Evolutionary conservation across 1,140 invertebrate genomes (phyloP).

Genomic region (Anastrepha ludens): DNA sequence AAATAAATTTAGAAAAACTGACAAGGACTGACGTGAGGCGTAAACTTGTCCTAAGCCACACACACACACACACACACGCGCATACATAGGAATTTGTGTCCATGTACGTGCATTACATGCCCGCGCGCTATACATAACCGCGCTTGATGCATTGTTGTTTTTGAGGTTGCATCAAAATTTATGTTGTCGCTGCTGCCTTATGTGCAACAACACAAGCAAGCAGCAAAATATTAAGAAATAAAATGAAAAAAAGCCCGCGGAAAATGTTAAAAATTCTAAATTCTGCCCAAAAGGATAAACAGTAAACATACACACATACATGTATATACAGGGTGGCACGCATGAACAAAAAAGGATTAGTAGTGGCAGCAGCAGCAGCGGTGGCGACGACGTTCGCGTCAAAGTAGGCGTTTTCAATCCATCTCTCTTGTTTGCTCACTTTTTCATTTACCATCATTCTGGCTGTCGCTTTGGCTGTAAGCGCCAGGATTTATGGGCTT

Average conservation of each 20-base stretch:
- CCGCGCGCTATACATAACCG: constrained; percentile 16
- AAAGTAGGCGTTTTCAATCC: constrained; percentile 39
- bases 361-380: not conserved
- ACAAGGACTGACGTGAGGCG: constrained; percentile 49
- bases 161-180: constrained; percentile 71
- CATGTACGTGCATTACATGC: constrained; percentile 9
- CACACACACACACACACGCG: not conserved
- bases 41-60: constrained; percentile 32
- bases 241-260: not conserved
- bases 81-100: not conserved
- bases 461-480: constrained; percentile 44
- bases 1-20: constrained; percentile 52
- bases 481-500: constrained; percentile 48
- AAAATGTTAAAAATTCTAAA: constrained; percentile 54
- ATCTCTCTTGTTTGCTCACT: not conserved
- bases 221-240: constrained; percentile 29
- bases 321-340: not conserved
- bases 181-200: constrained; percentile 65
- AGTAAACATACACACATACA: not conserved
- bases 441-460: constrained; percentile 15
- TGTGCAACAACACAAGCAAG: constrained; percentile 42
- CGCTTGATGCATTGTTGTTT: constrained; percentile 57
- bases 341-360: not conserved
- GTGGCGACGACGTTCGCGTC: not conserved
- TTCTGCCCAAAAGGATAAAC: constrained; percentile 31